Conservation (phyloP, 2,113 vertebrate genomes). For the Uria lomvia region DNA sequence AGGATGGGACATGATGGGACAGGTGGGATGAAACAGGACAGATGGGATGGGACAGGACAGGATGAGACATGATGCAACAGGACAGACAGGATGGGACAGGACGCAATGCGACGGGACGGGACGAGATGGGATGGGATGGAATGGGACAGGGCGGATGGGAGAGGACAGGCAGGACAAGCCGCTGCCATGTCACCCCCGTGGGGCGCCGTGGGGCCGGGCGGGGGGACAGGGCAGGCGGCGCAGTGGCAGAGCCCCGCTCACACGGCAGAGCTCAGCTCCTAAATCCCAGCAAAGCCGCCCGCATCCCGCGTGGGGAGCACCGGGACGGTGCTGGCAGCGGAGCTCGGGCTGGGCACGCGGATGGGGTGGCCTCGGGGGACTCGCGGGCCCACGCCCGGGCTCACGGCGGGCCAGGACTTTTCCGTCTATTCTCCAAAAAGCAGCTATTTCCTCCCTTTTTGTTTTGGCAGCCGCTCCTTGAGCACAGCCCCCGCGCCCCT, state of each 20-base stretch:
- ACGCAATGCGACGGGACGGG: too few relatives aligned
- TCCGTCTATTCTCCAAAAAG: not conserved
- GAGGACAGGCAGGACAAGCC: not conserved
- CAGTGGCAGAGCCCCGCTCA: not conserved
- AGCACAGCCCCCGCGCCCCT: not conserved
- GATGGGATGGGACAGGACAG: not conserved
- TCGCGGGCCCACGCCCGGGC: fast-evolving
- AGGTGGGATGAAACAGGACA: not conserved
- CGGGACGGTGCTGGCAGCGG: fast-evolving
- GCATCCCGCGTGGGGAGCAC: fast-evolving
- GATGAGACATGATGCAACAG: too few relatives aligned
- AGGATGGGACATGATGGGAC: not conserved
- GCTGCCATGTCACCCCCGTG: not conserved
- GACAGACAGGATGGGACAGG: not conserved
- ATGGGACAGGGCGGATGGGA: not conserved
- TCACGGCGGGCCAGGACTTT: not conserved
- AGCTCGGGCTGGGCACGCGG: not conserved
- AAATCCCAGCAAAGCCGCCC: not conserved
- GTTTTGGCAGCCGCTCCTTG: not conserved
- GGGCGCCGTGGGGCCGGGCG: fast-evolving
- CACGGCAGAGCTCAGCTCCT: not conserved
- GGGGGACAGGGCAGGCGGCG: not conserved
- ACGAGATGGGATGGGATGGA: not conserved
- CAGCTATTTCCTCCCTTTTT: not conserved
- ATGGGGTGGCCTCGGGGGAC: not conserved